phyloP scores from a whole-genome alignment of 2,888 invertebrate species.

The Leptopilina drosophilae region DNA sequence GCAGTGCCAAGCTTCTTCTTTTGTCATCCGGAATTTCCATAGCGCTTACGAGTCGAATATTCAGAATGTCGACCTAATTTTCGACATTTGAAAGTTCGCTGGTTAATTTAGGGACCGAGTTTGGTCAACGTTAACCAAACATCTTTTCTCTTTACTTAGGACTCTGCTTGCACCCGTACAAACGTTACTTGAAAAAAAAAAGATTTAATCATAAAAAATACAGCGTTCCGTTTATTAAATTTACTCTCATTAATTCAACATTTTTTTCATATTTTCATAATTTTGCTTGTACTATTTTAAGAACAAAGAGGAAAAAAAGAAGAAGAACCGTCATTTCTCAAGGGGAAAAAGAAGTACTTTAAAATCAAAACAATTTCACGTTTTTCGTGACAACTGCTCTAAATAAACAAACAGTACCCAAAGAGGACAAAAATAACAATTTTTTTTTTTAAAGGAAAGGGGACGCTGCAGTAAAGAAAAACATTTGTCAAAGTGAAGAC shows the following conservation, averaged over 20 bases:
- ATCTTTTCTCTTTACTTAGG: conserved; percentile 19
- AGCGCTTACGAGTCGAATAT: conserved; percentile 24
- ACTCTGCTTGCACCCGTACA: conserved; percentile 27
- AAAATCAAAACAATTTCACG: too few species aligned
- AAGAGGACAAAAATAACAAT: background rate
- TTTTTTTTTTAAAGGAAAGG: background rate
- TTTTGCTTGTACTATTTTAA: background rate
- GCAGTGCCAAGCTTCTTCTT: conserved; percentile 21
- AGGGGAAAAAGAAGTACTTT: too few species aligned
- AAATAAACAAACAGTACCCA: too few species aligned
- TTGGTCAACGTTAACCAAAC: conserved; percentile 12
- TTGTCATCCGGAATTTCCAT: conserved; percentile 24
- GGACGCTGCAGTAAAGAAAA: conserved; percentile 25
- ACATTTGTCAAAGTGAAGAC: conserved; percentile 23
- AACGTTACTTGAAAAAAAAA: background rate
- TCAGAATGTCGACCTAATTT: conserved; percentile 20
- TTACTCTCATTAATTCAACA: background rate
- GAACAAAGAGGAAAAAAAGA: too few species aligned
- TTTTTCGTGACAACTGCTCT: too few species aligned
- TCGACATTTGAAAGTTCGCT: conserved; percentile 21
- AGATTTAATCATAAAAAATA: conserved; percentile 15
- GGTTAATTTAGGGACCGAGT: background rate
- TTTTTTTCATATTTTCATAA: background rate
- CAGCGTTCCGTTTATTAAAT: conserved; percentile 22
- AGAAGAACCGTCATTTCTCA: too few species aligned